phyloP scores from a whole-genome alignment of 2,888 invertebrate genomes.

The Euspilapteryx auroguttella region DNA sequence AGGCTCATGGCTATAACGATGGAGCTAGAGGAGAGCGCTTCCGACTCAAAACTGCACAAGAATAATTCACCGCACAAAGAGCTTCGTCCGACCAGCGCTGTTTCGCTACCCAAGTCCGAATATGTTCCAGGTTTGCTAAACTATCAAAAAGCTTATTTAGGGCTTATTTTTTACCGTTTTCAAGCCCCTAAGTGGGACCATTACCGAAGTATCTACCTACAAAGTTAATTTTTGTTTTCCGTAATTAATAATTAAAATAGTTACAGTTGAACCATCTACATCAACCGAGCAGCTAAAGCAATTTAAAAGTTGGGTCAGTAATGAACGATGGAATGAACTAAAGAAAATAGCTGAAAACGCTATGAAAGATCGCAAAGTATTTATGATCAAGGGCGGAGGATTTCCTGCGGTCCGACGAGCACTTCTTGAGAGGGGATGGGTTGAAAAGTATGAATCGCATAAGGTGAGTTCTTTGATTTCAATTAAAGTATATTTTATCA shows the following conservation, averaged over 20 bases:
- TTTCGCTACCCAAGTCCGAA: slow-evolving; percentile 45
- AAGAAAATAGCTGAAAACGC: slow-evolving; percentile 67
- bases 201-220: neutral
- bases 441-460: slow-evolving; percentile 65
- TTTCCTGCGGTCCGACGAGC: slow-evolving; percentile 73
- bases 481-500: too few species aligned
- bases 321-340: slow-evolving; percentile 66
- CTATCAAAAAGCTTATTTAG: neutral
- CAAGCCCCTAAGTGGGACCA: too few species aligned
- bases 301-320: slow-evolving; percentile 61
- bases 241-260: too few species aligned
- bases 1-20: slow-evolving; percentile 53
- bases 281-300: slow-evolving; percentile 46
- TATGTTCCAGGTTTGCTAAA: slow-evolving; percentile 9
- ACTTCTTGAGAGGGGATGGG: slow-evolving; percentile 71
- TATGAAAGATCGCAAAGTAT: slow-evolving; percentile 66
- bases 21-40: slow-evolving; percentile 46
- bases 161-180: too few species aligned
- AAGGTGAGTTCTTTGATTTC: slow-evolving; percentile 40
- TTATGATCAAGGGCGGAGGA: slow-evolving; percentile 72
- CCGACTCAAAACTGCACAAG: slow-evolving; percentile 49
- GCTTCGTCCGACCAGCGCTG: slow-evolving; percentile 38
- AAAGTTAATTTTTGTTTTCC: neutral
- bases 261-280: slow-evolving; percentile 11
- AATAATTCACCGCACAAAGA: slow-evolving; percentile 42